Conservation (phyloP, 1,140 invertebrate species). For the Lineus longissimus region DNA sequence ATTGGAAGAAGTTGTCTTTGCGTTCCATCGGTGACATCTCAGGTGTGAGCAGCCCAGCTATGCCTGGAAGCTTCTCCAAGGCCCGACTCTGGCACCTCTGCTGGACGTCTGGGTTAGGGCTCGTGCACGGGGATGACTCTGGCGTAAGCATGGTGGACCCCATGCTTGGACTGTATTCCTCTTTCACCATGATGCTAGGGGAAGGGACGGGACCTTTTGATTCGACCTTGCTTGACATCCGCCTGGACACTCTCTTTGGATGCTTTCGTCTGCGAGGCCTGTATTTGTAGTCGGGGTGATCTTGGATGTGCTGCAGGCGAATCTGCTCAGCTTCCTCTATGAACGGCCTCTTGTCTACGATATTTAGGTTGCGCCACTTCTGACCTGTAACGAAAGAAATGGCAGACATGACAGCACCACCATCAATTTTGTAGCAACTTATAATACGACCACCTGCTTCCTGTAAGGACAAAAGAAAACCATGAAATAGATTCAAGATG, state of each 20-base stretch:
- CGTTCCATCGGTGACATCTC: conserved; percentile 23
- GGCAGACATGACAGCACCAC: too few relatives aligned
- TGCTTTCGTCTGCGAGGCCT: conserved; percentile 58
- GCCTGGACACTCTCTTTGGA: conserved; percentile 23
- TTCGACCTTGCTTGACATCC: neutral
- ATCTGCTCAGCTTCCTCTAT: conserved; percentile 97
- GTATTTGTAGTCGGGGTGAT: conserved; percentile 98
- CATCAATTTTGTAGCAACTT: neutral
- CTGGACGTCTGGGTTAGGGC: conserved; percentile 14
- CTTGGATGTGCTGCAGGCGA: conserved; percentile 95
- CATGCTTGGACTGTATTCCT: neutral
- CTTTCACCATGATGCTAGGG: conserved; percentile 2
- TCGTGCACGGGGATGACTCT: conserved; percentile 28
- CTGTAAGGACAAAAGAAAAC: neutral
- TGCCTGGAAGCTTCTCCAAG: neutral
- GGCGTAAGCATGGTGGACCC: conserved; percentile 18
- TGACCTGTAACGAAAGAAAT: conserved; percentile 63
- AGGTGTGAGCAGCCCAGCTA: conserved; percentile 21
- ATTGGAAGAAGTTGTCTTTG: conserved; percentile 14
- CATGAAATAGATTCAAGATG: neutral
- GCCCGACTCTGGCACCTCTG: neutral
- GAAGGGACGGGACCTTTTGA: neutral
- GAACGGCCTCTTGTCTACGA: conserved; percentile 92
- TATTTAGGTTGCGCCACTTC: conserved; percentile 92
- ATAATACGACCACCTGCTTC: neutral